Base-by-base conservation (phyloP, 1,140 invertebrate genomes). In the Hetaerina americana region DNA sequence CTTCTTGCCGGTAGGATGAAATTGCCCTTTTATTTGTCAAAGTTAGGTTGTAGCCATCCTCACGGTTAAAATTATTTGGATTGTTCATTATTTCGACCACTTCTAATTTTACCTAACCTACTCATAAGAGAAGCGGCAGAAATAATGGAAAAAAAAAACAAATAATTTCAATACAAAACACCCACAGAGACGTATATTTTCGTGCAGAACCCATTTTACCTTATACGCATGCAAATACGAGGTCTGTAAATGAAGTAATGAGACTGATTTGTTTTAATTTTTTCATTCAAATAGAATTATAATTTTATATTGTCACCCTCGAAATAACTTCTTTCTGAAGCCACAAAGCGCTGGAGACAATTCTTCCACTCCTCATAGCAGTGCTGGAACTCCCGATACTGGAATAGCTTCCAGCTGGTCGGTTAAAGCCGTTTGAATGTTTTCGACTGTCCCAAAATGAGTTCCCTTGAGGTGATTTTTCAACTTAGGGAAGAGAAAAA, bases 301-400 rank as follows among this genome's bases (percentile, higher is more conserved):
- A 40, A 40, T 40, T 40, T 18, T 8, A 8, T 40, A 40, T 8
- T 40, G 31, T 40, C 6, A 8, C 31, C 31, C 31, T 40, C 31
- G 18, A 40, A 40, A 8, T 40, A 40, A 40, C 31, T 40, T 40
- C 31, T 40, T 40, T 40, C 6, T 6, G 31, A 40, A 40, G 31
- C 31, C 31, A 40, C 31, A 40, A 6, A 40, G 31, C 31, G 31
- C 18, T 8, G 31, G 31, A 40, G 31, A 40, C 31, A 18, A 18
- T 40, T 40, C 31, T 40, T 40, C 6, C 31, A 40, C 6, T 40
- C 31, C 31, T 40, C 31, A 40, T 40, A 18, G 31, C 6, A 29
- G 31, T 67, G n/a, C 66, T 70, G 26, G 69, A 70, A 70, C 75
- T 77, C n/a, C 72, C 29, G 73, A 74, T 74, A 73, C 77, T 77